A percentile compares a stretch with the other conserved stretches of the same genome.
phyloP scores from a whole-genome alignment of 2,888 invertebrate species.

The Nycteola revayana region DNA sequence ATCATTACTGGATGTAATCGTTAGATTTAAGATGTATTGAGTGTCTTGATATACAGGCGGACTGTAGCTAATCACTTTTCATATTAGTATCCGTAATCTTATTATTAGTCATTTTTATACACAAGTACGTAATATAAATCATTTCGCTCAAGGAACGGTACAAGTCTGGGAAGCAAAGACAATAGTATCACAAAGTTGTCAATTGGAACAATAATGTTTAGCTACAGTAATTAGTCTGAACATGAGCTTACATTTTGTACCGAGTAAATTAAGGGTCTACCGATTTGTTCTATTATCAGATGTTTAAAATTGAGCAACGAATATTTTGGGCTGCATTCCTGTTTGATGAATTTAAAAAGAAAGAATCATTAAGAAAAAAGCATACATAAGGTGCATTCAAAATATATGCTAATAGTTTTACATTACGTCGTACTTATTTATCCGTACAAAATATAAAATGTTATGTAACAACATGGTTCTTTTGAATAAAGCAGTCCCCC shows the following conservation, averaged over 20 bases:
- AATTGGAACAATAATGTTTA: slow-evolving; percentile 30
- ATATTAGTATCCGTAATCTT: background rate
- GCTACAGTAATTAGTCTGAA: slow-evolving; percentile 58
- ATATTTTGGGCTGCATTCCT: slow-evolving; percentile 54
- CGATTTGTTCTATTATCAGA: slow-evolving; percentile 54
- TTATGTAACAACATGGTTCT: too few relatives aligned
- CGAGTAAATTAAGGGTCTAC: slow-evolving; percentile 45
- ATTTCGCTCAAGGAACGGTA: background rate
- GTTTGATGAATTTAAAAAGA: too few relatives aligned
- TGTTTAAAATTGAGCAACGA: slow-evolving; percentile 61
- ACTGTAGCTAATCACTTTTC: slow-evolving; percentile 50
- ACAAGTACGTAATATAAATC: too few relatives aligned
- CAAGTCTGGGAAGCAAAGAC: too few relatives aligned
- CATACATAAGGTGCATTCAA: too few relatives aligned
- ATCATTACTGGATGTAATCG: slow-evolving; percentile 31
- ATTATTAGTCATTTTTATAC: too few relatives aligned
- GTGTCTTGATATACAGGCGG: slow-evolving; percentile 52
- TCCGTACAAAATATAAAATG: too few relatives aligned
- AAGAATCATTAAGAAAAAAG: too few relatives aligned
- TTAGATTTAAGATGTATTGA: slow-evolving; percentile 48
- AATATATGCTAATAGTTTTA: too few relatives aligned
- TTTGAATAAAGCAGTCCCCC: too few relatives aligned
- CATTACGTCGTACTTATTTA: too few relatives aligned
- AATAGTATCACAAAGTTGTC: slow-evolving; percentile 18
- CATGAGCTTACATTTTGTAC: slow-evolving; percentile 70